Evolutionary conservation across 2,888 invertebrate genomes (phyloP), one percentile per base, ranked within the genome.

Genomic region (Tenthredo scrophulariae): DNA sequence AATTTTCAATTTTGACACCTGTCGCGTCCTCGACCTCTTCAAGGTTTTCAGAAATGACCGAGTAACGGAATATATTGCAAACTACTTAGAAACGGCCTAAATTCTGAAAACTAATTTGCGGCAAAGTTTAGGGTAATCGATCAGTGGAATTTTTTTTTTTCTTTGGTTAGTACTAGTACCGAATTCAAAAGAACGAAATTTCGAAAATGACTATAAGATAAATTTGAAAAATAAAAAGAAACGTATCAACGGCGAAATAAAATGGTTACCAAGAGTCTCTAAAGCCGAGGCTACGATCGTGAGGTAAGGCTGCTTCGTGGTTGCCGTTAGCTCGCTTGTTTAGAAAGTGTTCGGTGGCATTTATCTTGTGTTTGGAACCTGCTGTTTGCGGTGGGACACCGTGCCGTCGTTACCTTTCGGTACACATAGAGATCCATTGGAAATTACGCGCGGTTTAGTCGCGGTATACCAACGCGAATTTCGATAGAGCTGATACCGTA

Each of bases 341-440:
- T 85, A 85, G 85, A 85, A 85, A 85, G 85, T 79, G 85, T 85
- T 70, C 77, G 84, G 58, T 75, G 84, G 85, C 85, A 82, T 85
- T 85, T 85, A 83, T 83, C 83, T 83, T 33, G 40, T 62, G 80
- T 83, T 83, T 83, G 67, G 83, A 46, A 83, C 67, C 83, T 70
- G 83, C 50, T 83, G 83, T 70, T 83, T 67, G 70, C 83, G 67
- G 46, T 29, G 67, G 26, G 10, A 50, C 46, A 26, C 18, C 43
- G 83, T 62, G 67, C 46, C 29, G 83, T 83, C 62, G 62, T 80
- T 80, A 40, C 62, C 80, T 62, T 80, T 80, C 62, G 80, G 58
- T 62, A 33, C 58, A 40, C 9, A 54, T 50, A 54, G 77, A 77
- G 46, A 77, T 54, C 54, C 77, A 77, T 50, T 77, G 77, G 33